Evolutionary conservation across 2,113 vertebrate genomes (phyloP), one percentile per base, ranked within the genome.

Genomic region (Rhinolophus sinicus): DNA sequence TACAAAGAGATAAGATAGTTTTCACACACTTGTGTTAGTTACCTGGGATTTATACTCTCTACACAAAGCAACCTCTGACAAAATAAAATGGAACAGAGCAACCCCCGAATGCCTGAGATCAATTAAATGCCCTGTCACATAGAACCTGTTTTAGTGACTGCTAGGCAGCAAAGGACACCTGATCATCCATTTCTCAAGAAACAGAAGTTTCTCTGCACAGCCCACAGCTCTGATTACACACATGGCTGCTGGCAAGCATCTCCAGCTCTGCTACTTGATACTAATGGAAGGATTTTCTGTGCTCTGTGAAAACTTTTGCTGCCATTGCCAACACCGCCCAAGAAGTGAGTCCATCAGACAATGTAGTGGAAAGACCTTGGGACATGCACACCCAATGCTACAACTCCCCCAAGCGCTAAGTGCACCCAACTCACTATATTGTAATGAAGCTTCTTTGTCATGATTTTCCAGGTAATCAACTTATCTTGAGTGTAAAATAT

Each of bases 381-480:
- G 60, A n/a, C 28, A 54, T 38, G 8, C 10, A 47, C 8, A 56
- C 24, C 30, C 2, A 35, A 38, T 62, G 14, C 44, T 54, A 67
- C 1, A n/a, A 60, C 7, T 64, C 77, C 12, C 33, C 60, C 40
- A 84, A 75, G 54, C 0, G 5, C 38, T 90, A 58, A 81, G 44
- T 35, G 21, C 22, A 93, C n/a, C 60, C 85, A 56, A 77, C 47
- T 75, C 24, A 44, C 28, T 52, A 13, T 38, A 78, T 33, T 76
- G 19, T 67, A 52, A 92, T 21, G 54, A 94, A 26, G 1, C 1
- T 21, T 70, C 54, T 91, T 76, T 69, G 40, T 90, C 52, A 64
- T 35, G 44, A 93, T 91, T 91, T 94, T 44, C 72, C 12, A 77
- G 92, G 91, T 80, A 86, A 89, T 73, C 24, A 75, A 89, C 22